phyloP scores from a whole-genome alignment of 2,113 vertebrate species.

The Anoplopoma fimbria region DNA sequence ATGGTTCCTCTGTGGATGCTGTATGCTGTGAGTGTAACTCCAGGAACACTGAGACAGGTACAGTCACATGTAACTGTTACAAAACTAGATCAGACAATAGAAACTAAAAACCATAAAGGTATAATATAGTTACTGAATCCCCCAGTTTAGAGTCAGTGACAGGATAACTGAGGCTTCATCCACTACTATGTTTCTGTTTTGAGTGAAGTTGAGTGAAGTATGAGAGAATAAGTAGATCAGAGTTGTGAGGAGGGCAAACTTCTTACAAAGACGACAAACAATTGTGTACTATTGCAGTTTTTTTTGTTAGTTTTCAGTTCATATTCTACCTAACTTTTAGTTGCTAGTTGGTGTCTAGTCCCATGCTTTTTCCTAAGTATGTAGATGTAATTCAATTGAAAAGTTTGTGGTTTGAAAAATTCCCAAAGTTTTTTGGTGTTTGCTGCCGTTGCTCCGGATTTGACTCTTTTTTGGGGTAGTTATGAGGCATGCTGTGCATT shows the following conservation, averaged over 20 bases:
- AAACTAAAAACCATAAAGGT: not conserved
- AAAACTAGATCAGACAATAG: not conserved
- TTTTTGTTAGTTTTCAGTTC: not conserved
- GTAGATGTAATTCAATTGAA: not conserved
- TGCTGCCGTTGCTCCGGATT: not conserved
- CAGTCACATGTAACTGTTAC: not conserved
- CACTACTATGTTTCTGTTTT: not conserved
- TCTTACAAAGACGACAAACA: not conserved
- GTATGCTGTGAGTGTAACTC: slow-evolving; percentile 72
- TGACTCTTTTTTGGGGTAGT: not conserved
- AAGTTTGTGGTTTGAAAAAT: too few relatives aligned
- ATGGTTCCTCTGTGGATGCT: slow-evolving; percentile 83
- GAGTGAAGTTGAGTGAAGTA: not conserved
- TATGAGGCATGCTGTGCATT: not conserved
- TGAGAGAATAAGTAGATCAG: not conserved
- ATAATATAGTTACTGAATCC: not conserved
- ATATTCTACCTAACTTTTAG: not conserved
- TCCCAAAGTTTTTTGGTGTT: not conserved
- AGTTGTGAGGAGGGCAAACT: not conserved
- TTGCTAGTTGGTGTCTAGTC: not conserved
- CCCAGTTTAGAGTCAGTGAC: not conserved
- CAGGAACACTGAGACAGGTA: slow-evolving; percentile 83
- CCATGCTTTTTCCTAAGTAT: too few relatives aligned
- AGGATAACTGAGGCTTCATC: not conserved
- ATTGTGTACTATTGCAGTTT: not conserved